phyloP scores from a whole-genome alignment of 2,113 vertebrate species.

The Cynocephalus volans region DNA sequence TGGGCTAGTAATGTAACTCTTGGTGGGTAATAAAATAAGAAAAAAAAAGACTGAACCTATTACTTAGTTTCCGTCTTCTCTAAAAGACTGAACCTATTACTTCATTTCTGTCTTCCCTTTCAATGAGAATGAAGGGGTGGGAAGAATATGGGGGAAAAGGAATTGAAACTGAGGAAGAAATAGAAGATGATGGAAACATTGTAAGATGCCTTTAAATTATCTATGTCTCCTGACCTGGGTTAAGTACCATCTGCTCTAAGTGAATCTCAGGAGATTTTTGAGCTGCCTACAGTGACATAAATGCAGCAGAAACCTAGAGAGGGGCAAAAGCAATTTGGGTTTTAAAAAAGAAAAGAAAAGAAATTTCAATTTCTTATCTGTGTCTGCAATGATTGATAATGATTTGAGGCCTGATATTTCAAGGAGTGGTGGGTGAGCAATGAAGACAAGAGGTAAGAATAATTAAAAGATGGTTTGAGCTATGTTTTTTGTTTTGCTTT shows the following conservation, averaged over 20 bases:
- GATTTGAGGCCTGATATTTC: background rate
- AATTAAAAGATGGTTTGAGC: background rate
- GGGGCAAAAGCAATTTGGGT: background rate
- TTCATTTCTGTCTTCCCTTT: background rate
- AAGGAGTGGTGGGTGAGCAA: background rate
- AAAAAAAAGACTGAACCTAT: background rate
- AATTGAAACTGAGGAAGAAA: background rate
- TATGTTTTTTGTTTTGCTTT: background rate
- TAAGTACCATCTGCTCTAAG: background rate
- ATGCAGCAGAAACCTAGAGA: background rate
- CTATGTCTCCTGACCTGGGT: background rate
- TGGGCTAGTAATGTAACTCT: background rate
- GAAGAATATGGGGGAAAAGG: background rate
- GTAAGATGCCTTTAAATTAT: background rate
- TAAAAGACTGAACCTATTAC: background rate
- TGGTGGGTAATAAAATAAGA: background rate
- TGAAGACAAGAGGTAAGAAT: background rate
- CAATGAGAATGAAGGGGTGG: background rate
- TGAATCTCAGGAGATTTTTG: background rate
- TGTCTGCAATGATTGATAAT: background rate
- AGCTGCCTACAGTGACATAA: background rate
- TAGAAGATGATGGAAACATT: background rate
- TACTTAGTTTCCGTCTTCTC: background rate
- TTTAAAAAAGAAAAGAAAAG: background rate
- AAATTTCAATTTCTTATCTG: background rate